phyloP scores from a whole-genome alignment of 2,113 vertebrate species.

The Dromas ardeola region DNA sequence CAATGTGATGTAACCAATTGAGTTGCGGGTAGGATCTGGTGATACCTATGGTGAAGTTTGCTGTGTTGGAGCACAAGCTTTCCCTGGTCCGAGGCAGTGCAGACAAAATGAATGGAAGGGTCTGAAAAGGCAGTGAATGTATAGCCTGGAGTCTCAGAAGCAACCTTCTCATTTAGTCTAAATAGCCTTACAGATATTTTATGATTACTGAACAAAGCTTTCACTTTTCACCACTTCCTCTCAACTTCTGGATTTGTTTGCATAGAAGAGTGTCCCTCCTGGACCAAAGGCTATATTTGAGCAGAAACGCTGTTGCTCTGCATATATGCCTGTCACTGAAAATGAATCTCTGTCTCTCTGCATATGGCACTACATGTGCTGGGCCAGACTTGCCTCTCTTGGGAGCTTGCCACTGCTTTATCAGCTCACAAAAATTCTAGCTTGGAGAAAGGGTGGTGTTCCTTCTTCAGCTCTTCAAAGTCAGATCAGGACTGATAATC shows the following conservation, averaged over 20 bases:
- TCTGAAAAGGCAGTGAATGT: neutral
- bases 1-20: neutral
- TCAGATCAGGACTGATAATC: neutral
- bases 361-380: neutral
- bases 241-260: neutral
- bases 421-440: neutral
- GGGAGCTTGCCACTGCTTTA: neutral
- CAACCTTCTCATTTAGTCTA: neutral
- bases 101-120: neutral
- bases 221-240: neutral
- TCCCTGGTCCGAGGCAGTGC: neutral
- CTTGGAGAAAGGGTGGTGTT: neutral
- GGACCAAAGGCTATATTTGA: neutral
- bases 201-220: neutral
- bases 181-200: neutral
- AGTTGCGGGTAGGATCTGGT: neutral
- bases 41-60: neutral
- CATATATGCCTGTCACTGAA: fast-evolving
- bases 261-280: neutral
- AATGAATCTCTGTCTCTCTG: neutral
- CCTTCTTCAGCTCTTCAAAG: neutral
- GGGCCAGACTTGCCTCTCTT: neutral
- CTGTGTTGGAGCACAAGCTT: neutral
- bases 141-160: neutral
- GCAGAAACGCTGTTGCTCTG: neutral